Percentiles rank a stretch among this genome's conserved stretches.
Evolutionary conservation across 2,797 vertebrate species (phyloP).

Genomic region (Choloepus didactylus): DNA sequence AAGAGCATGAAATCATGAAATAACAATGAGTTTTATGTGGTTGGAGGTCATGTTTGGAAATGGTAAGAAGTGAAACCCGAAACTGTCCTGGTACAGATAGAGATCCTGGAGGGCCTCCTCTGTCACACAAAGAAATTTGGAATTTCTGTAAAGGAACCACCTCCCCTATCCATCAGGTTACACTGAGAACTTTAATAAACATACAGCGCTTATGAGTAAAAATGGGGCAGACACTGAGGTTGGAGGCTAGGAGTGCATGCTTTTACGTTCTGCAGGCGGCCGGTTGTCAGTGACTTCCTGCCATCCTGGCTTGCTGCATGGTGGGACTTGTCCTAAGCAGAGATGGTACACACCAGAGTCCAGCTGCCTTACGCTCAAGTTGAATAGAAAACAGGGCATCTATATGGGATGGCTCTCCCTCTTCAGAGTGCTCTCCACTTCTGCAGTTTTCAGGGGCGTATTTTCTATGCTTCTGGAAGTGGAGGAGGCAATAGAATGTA

Average conservation of each 20-base stretch:
- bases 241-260: background rate
- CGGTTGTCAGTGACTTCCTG: background rate
- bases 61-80: background rate
- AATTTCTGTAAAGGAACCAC: background rate
- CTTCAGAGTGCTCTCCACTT: background rate
- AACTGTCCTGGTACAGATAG: background rate
- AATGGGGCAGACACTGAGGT: background rate
- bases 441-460: background rate
- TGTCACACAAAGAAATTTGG: background rate
- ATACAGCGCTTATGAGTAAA: background rate
- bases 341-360: background rate
- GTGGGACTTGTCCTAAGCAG: background rate
- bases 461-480: background rate
- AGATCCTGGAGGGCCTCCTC: background rate
- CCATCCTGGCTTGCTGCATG: background rate
- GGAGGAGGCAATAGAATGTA: background rate
- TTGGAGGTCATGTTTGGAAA: constrained; percentile 6
- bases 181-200: background rate
- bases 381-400: background rate
- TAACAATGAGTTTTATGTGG: background rate
- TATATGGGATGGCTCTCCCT: background rate
- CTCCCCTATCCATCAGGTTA: background rate
- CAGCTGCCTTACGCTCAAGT: background rate
- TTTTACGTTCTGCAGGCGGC: background rate
- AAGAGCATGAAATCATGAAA: background rate